Evolutionary conservation across 1,140 invertebrate genomes (phyloP).

Genomic region (Trichonephila clavipes): DNA sequence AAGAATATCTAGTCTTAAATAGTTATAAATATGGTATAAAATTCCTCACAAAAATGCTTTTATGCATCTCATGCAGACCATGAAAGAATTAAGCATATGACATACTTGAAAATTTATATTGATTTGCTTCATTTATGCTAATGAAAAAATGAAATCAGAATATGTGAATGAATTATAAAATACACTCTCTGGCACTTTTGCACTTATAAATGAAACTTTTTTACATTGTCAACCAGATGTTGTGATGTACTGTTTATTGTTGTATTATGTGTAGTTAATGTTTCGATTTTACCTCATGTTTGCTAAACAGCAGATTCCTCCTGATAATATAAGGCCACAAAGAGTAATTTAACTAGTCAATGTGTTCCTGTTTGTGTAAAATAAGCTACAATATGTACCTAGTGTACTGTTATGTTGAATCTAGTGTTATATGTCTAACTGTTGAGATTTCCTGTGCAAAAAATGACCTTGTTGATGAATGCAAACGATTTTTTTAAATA

Average conservation of each 20-base stretch:
- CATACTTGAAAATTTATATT: no score
- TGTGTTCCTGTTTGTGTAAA: constrained; percentile 34
- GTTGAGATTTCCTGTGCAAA: constrained; percentile 31
- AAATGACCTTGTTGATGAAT: not conserved
- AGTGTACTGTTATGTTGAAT: constrained; percentile 28
- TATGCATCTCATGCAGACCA: no score
- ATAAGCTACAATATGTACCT: constrained; percentile 3
- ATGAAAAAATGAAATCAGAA: not conserved
- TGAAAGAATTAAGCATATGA: no score
- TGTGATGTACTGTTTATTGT: not conserved
- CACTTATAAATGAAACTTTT: constrained; percentile 13
- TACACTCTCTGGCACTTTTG: constrained; percentile 37
- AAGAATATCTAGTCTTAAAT: no score
- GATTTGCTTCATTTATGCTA: no score
- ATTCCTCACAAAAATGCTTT: no score
- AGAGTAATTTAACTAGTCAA: constrained; percentile 43
- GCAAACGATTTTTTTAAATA: not conserved
- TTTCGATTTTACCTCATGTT: constrained; percentile 21
- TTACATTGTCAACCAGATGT: not conserved
- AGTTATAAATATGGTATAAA: no score
- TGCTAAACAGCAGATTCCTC: not conserved
- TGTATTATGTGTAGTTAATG: constrained; percentile 27
- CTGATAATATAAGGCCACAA: not conserved
- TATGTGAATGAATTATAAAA: not conserved
- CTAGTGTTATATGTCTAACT: constrained; percentile 28